These are phyloP conservation scores for Apamea crenata DNA, from an alignment of 2,888 invertebrate species.

Conservation along the genomic window DNA sequence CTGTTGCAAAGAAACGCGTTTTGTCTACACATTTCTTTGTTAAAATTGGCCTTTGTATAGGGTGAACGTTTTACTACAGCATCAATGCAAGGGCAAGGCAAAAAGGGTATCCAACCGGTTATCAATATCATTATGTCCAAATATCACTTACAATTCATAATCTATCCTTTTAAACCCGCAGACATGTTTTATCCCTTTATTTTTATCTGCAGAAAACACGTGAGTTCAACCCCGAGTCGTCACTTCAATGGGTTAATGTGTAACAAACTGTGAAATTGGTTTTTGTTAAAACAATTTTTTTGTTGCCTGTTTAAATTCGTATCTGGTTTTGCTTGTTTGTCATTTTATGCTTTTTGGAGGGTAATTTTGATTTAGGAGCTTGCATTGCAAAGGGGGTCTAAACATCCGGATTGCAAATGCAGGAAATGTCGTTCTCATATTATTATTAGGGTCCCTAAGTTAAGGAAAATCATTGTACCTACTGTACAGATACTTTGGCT, in stretches of 20 bases:
- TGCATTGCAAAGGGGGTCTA: not conserved
- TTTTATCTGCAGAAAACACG: slow-evolving; percentile 57
- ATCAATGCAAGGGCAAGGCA: no score
- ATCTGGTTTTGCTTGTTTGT: slow-evolving; percentile 44
- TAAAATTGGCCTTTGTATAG: not conserved
- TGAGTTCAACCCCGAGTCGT: slow-evolving; percentile 32
- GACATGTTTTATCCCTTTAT: slow-evolving; percentile 54
- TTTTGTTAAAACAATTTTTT: slow-evolving; percentile 43
- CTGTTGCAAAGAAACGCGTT: not conserved
- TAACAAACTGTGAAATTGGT: slow-evolving; percentile 57
- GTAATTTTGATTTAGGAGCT: slow-evolving; percentile 45
- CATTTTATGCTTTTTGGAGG: slow-evolving; percentile 22
- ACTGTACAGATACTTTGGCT: not conserved
- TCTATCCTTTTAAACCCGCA: slow-evolving; percentile 37
- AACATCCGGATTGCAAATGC: not conserved
- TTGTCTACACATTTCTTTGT: not conserved
- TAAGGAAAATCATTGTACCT: not conserved
- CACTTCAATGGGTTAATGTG: slow-evolving; percentile 35
- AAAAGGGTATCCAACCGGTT: slow-evolving; percentile 29
- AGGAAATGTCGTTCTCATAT: not conserved
- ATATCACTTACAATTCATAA: slow-evolving; percentile 50
- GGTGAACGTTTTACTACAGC: not conserved
- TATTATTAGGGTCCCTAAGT: not conserved
- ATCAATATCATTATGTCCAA: slow-evolving; percentile 19
- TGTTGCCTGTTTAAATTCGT: slow-evolving; percentile 34